Base-by-base conservation (phyloP, 2,797 vertebrate genomes). In the Kryptolebias ocellatus region DNA sequence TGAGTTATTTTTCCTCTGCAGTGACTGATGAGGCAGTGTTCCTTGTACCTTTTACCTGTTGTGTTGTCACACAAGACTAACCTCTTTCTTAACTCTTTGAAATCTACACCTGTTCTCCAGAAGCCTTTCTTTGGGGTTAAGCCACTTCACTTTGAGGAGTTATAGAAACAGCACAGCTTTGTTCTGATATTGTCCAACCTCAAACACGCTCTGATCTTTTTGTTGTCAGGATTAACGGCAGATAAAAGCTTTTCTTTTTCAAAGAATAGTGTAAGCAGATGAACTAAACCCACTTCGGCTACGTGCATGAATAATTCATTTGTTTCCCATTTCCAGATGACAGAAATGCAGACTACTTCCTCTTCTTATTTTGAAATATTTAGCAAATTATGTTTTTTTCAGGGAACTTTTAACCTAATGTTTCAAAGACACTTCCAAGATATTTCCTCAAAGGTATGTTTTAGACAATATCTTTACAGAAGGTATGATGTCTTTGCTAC, bases 231-330 rank as follows among this genome's bases (percentile, higher is more conserved):
- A 57, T 72, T 62, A 50, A 47, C 66, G 64, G 51, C 34, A 59
- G 61, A 65, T 46, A 55, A 57, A 53, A 46, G 16, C 15, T 16
- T 56, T 59, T 76, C 56, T 81, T 51, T 53, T 45, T 29, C 37
- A 72, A 14, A 55, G 58, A 74, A 65, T 70, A 65, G 53, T 34
- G 75, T 69, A 67, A 61, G 66, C 57, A 76, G 70, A 54, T 76
- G 80, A 87, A 78, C 79, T 67, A 46, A 50, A 65, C 73, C 78
- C 83, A 80, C 87, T 87, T 84, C 73, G 78, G 92, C 95, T 94
- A 94, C 94, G 57, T 64, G 86, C 86, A 90, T 96, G 83, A 96
- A 97, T 96, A 91, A 96, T 96, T 94, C 65, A 97, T 75, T 60
- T n/a, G 27, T 73, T 84, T 70, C 5, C 91, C 91, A 94, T 91